phyloP scores from a whole-genome alignment of 2,888 invertebrate genomes.

The Cataglyphis livida region DNA sequence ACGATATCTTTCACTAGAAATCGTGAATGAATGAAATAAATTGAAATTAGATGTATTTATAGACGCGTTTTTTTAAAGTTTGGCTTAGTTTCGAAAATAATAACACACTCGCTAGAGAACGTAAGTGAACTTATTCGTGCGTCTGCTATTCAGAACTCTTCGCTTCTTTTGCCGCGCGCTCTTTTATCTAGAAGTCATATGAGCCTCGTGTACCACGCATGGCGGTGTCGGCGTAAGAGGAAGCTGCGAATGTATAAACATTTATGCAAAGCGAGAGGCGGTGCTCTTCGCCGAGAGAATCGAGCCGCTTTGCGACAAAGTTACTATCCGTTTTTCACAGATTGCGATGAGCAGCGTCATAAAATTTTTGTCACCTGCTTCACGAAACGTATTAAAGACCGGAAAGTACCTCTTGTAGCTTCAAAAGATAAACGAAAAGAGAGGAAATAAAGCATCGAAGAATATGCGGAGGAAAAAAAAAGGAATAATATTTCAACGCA shows the following conservation, averaged over 20 bases:
- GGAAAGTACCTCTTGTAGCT: slow-evolving; percentile 31
- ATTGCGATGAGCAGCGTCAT: slow-evolving; percentile 22
- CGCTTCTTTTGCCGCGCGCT: slow-evolving; percentile 36
- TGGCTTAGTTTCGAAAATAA: slow-evolving; percentile 35
- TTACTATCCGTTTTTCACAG: slow-evolving; percentile 64
- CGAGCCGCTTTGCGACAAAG: slow-evolving; percentile 61
- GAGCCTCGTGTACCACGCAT: slow-evolving; percentile 50
- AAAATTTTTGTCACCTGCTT: slow-evolving; percentile 66
- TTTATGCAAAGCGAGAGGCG: slow-evolving; percentile 66
- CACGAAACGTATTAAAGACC: slow-evolving; percentile 46
- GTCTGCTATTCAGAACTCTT: slow-evolving; percentile 42
- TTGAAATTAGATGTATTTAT: background rate
- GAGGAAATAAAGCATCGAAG: background rate
- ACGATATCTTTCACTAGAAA: background rate
- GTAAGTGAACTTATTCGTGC: slow-evolving; percentile 43
- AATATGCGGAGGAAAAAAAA: background rate
- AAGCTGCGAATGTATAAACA: slow-evolving; percentile 69
- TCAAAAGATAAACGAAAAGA: slow-evolving; percentile 20
- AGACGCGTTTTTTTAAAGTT: slow-evolving; percentile 3
- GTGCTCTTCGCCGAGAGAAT: slow-evolving; percentile 49
- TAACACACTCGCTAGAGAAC: slow-evolving; percentile 28
- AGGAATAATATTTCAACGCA: background rate
- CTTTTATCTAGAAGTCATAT: slow-evolving; percentile 48
- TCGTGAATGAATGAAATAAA: background rate
- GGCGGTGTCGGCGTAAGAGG: slow-evolving; percentile 56